phyloP scores from a whole-genome alignment of 1,140 invertebrate species.

The Musca domestica region DNA sequence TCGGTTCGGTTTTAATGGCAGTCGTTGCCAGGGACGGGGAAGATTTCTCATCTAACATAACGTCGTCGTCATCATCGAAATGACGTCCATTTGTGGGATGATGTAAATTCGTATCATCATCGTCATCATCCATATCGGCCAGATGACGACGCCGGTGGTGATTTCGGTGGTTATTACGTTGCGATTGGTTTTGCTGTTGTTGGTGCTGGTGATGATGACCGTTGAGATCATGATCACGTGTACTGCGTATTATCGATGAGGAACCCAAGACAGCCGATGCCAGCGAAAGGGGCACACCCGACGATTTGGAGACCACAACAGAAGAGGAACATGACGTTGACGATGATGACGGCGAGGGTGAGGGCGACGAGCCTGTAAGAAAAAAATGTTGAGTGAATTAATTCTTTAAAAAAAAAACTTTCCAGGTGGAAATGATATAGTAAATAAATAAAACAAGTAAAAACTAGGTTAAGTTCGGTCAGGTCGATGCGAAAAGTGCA shows the following conservation, averaged over 20 bases:
- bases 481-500: too few species aligned
- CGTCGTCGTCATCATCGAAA: constrained; percentile 50
- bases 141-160: constrained; percentile 52
- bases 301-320: constrained; percentile 46
- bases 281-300: constrained; percentile 43
- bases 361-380: constrained; percentile 35
- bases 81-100: constrained; percentile 36
- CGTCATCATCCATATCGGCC: constrained; percentile 47
- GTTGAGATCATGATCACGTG: constrained; percentile 44
- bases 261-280: constrained; percentile 44
- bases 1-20: constrained; percentile 50
- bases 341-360: constrained; percentile 48
- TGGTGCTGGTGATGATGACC: constrained; percentile 27
- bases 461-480: too few species aligned
- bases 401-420: too few species aligned
- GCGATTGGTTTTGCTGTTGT: constrained; percentile 29
- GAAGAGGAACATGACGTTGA: constrained; percentile 50
- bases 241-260: constrained; percentile 50
- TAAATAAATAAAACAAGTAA: too few species aligned
- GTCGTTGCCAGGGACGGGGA: constrained; percentile 52
- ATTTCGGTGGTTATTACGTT: constrained; percentile 52
- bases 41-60: constrained; percentile 51
- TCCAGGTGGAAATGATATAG: too few species aligned
- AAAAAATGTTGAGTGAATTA: not conserved
- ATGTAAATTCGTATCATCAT: constrained; percentile 39